phyloP scores from a whole-genome alignment of 2,888 invertebrate species.

The Minunthozetes semirufus region DNA sequence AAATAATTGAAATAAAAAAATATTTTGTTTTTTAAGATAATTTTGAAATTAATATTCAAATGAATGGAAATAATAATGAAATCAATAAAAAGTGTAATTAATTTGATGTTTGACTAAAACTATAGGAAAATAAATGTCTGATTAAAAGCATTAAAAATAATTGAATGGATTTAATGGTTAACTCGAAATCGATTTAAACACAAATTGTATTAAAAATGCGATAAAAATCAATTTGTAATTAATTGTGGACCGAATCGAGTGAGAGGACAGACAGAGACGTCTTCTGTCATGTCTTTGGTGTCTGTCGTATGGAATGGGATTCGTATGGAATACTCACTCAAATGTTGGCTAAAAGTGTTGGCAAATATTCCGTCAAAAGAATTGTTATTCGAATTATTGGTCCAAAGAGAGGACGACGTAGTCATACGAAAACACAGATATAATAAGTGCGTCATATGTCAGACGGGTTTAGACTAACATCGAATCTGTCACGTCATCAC shows the following conservation, averaged over 20 bases:
- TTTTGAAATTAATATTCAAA: not conserved
- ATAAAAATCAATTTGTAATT: too few relatives aligned
- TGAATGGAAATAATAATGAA: not conserved
- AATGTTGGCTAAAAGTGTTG: not conserved
- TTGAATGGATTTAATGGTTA: not conserved
- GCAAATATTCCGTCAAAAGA: conserved; percentile 26
- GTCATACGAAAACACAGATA: conserved; percentile 22
- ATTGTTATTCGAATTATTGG: conserved; percentile 23
- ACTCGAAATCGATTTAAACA: too few relatives aligned
- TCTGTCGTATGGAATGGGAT: too few relatives aligned
- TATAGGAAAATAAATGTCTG: not conserved
- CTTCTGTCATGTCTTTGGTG: too few relatives aligned
- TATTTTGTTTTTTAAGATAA: not conserved
- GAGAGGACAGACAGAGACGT: not conserved
- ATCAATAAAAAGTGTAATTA: not conserved
- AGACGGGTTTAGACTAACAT: not conserved
- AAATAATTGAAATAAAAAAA: not conserved
- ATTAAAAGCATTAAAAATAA: not conserved
- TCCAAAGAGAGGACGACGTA: not conserved
- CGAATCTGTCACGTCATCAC: conserved; percentile 5
- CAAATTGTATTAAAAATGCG: too few relatives aligned
- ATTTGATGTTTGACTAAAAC: not conserved
- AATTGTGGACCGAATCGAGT: too few relatives aligned
- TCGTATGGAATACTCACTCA: too few relatives aligned
- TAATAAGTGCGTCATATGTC: conserved; percentile 21